A percentile compares a stretch with the other conserved stretches of the same genome.
Evolutionary conservation across 2,113 vertebrate genomes (phyloP).

Genomic region (Dascyllus trimaculatus): DNA sequence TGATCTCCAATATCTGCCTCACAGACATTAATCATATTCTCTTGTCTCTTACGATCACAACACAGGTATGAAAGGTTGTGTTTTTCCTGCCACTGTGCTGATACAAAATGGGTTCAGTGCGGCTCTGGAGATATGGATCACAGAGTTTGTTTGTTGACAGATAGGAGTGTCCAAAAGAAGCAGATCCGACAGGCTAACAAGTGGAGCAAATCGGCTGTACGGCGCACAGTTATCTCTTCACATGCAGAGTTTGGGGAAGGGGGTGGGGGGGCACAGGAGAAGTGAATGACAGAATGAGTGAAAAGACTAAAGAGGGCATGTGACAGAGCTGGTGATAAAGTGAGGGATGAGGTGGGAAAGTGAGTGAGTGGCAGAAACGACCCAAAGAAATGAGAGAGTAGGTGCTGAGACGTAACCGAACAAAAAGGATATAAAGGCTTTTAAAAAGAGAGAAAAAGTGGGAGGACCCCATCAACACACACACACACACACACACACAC

Average conservation of each 20-base stretch:
- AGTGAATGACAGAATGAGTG: slow-evolving; percentile 49
- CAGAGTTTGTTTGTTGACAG: slow-evolving; percentile 49
- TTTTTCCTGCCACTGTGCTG: slow-evolving; percentile 37
- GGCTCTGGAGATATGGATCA: slow-evolving; percentile 35
- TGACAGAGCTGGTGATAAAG: slow-evolving; percentile 42
- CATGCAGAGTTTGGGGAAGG: slow-evolving; percentile 9
- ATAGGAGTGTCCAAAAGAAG: slow-evolving; percentile 56
- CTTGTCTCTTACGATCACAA: slow-evolving; percentile 6
- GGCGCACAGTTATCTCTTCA: slow-evolving; percentile 32
- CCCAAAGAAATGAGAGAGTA: slow-evolving; percentile 13
- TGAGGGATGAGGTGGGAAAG: slow-evolving; percentile 43
- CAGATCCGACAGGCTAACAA: slow-evolving; percentile 54
- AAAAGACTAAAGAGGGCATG: slow-evolving; percentile 60
- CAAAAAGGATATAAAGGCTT: slow-evolving; percentile 23
- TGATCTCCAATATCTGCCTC: slow-evolving; percentile 10
- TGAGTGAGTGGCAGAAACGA: slow-evolving; percentile 52
- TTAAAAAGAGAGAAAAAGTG: slow-evolving; percentile 25
- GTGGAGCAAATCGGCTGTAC: slow-evolving; percentile 31
- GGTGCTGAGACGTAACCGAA: slow-evolving; percentile 4
- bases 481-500: neutral
- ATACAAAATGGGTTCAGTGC: slow-evolving; percentile 19
- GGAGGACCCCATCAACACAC: slow-evolving; percentile 19
- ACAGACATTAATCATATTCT: slow-evolving; percentile 27
- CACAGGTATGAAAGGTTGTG: slow-evolving; percentile 14
- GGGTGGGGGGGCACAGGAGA: neutral